These are phyloP conservation scores for Philotrypesis tridentata DNA, from an alignment of 1,140 invertebrate genomes.

Conservation along the genomic window DNA sequence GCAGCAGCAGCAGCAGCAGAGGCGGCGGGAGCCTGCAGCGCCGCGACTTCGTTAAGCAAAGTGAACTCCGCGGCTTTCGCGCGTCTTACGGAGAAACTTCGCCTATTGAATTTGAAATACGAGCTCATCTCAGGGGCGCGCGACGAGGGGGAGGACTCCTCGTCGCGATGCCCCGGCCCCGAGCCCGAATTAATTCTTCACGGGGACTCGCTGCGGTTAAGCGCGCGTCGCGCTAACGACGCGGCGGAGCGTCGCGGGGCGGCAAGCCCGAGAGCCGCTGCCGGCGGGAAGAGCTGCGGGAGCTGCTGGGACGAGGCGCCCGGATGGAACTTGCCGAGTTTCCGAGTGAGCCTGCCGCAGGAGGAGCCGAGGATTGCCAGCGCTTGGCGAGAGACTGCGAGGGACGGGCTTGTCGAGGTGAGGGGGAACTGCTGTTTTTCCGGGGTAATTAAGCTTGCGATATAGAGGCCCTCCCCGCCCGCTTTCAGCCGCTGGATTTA, in stretches of 20 bases:
- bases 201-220: constrained; percentile 49
- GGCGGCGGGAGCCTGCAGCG: background rate
- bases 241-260: background rate
- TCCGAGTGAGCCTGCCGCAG: background rate
- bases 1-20: too few relatives aligned
- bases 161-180: background rate
- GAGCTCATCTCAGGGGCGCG: constrained; percentile 33
- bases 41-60: constrained; percentile 34
- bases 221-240: constrained; percentile 40
- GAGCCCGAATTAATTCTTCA: constrained; percentile 53
- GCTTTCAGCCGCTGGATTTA: too few relatives aligned
- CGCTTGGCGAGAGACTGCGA: background rate
- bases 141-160: constrained; percentile 52
- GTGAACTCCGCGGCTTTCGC: constrained; percentile 20
- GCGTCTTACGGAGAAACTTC: constrained; percentile 36
- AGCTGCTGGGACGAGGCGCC: background rate
- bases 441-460: too few relatives aligned
- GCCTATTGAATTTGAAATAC: constrained; percentile 52
- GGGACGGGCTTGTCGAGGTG: background rate
- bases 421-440: background rate
- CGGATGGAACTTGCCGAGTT: constrained; percentile 9
- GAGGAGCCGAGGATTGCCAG: constrained; percentile 18
- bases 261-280: background rate
- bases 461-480: too few relatives aligned
- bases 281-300: background rate